Evolutionary conservation across 1,140 invertebrate species (phyloP), one percentile per base, ranked within the genome.

Genomic region (Tetragonula clypearis): DNA sequence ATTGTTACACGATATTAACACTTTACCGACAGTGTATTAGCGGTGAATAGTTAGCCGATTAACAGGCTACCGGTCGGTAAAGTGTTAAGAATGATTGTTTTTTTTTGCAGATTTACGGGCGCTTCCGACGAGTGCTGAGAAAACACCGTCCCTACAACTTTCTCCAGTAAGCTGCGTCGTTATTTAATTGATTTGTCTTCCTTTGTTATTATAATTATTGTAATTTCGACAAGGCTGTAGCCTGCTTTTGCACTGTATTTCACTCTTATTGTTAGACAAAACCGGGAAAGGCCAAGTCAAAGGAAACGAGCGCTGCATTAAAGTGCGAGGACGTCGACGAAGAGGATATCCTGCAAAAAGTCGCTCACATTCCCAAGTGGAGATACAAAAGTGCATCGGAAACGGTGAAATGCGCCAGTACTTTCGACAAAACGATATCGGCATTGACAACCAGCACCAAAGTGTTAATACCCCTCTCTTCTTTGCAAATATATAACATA

Each of bases 401-500:
- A 76, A 69, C 35, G 58, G 68, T 62, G 21, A 66, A 75, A 23
- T 78, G 26, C 3, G 15, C 21, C 4, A 19, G 4, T 73, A 30
- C 17, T 8, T 49, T 19, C 11, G 21, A 5, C 49, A 71, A 15
- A 30, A 26, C 60, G 55, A 68, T 14, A 78, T 65, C 30, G 12
- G 53, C 41, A 62, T 65, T 26, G 4, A 49, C 56, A 30, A 77
- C 30, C 0, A 82, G 82, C 14, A 35, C 77, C 21, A 65, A 86
- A 72, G 74, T 87, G 12, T 56, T 93, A 53, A 87, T 92, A 65
- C 91, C 92, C 11, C 82, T 94, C 17, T 88, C 93, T 4, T 93
- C 93, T 14, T 85, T 90, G 17, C 91, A 94, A 84, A 86, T 94
- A 60, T 92, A 91, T 73, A 92, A 91, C 58, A 75, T 94, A 30